Evolutionary conservation across 2,888 invertebrate genomes (phyloP).

Genomic region (Drosophila rubida): DNA sequence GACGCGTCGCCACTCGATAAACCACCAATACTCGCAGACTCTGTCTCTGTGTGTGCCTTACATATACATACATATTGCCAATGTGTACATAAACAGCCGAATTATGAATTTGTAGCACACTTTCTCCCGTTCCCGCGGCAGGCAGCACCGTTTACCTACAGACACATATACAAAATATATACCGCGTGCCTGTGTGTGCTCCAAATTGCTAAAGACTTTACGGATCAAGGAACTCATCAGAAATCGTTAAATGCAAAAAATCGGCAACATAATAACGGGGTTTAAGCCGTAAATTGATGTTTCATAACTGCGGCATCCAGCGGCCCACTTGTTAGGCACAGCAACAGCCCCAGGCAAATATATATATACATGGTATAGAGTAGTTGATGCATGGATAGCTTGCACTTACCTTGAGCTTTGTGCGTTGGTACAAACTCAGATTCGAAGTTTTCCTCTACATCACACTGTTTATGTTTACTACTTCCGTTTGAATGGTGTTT

Average conservation of each 20-base stretch:
- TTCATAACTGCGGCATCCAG: constrained; percentile 9
- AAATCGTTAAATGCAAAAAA: constrained; percentile 76
- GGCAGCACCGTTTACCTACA: not conserved
- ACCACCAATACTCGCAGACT: constrained; percentile 56
- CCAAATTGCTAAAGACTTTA: constrained; percentile 69
- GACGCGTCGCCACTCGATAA: constrained; percentile 56
- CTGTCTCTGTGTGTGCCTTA: constrained; percentile 24
- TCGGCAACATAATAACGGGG: constrained; percentile 46
- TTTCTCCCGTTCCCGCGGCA: constrained; percentile 38
- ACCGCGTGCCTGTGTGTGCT: constrained; percentile 34
- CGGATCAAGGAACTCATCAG: constrained; percentile 81
- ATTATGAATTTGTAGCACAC: constrained; percentile 80
- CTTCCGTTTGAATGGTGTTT: constrained; percentile 14
- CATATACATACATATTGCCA: constrained; percentile 30
- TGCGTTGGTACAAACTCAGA: constrained; percentile 45
- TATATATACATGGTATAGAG: not conserved
- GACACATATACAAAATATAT: constrained; percentile 2
- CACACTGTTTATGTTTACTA: constrained; percentile 46
- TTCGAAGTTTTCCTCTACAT: constrained; percentile 47
- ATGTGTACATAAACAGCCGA: constrained; percentile 67
- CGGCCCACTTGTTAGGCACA: constrained; percentile 33
- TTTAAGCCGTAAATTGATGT: constrained; percentile 28
- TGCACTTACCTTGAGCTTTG: constrained; percentile 58
- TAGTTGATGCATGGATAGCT: constrained; percentile 2
- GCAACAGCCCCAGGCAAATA: constrained; percentile 22